Base-by-base conservation (phyloP, 2,797 vertebrate species). In the Emydoidea blandingii region DNA sequence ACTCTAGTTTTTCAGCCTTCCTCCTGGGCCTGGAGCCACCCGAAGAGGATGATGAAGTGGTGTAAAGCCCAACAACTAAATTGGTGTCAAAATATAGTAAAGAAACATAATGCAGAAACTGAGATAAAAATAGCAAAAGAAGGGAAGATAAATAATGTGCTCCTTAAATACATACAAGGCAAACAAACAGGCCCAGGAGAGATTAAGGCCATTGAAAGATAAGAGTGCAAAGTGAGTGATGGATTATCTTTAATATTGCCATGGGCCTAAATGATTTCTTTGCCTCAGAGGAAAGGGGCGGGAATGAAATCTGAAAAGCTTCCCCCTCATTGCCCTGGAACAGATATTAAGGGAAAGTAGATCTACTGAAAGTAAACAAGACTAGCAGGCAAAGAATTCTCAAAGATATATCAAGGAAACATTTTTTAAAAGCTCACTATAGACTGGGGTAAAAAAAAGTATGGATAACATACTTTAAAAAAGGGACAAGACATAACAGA, bases 211-310 rank as follows among this genome's bases (percentile, higher is more conserved):
- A 96, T 96, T 96, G 96, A 96, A 93, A 97, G 95, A 96, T 96
- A 97, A 93, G 95, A 97, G 93, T 89, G 93, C 94, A 96, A 97
- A 95, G 94, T 91, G 96, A 97, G 91, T 97, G 96, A 97, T 89
- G 95, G 95, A 97, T 97, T 96, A 97, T 97, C 97, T 97, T 97
- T 97, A 97, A 97, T 97, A 97, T 95, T 97, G 96, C 97, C 97
- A 92, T 91, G 89, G 96, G 97, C 95, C 96, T 97, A 97, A 97
- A 97, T 95, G 95, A 96, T 97, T 97, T 96, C 91, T 93, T 91
- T 97, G 93, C 96, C 96, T 96, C 90, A 81, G 85, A 96, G 95
- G 88, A 96, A 94, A 81, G 88, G 95, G 81, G 89, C 89, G 89
- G 93, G 88, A 96, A 95, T 94, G 93, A 97, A 97, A 97, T 96